Evolutionary conservation across 2,113 vertebrate genomes (phyloP).

Genomic region (Elephantulus edwardii): DNA sequence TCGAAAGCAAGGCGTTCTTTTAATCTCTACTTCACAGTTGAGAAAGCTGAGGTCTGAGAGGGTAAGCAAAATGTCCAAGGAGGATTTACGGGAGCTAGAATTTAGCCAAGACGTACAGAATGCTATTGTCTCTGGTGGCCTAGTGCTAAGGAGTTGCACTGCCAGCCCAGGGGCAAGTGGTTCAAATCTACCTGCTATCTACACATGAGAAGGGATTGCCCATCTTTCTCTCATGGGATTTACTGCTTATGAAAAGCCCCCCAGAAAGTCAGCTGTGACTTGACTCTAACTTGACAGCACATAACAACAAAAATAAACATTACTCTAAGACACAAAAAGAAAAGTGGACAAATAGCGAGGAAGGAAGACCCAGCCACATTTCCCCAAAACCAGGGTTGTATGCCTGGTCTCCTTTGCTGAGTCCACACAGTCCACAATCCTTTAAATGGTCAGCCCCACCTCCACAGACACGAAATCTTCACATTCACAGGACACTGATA

Average conservation of each 20-base stretch:
- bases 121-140: fast-evolving
- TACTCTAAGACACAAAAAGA: background rate
- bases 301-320: too few relatives aligned
- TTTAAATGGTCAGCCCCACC: background rate
- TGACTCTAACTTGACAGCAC: too few relatives aligned
- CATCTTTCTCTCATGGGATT: too few relatives aligned
- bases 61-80: background rate
- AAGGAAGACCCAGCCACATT: fast-evolving
- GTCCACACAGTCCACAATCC: background rate
- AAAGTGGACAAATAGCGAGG: too few relatives aligned
- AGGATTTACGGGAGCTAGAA: fast-evolving
- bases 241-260: too few relatives aligned
- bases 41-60: background rate
- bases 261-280: too few relatives aligned
- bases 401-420: background rate
- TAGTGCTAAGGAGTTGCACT: too few relatives aligned
- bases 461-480: background rate
- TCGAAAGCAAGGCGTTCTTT: background rate
- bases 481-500: too few relatives aligned
- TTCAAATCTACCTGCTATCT: too few relatives aligned
- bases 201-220: too few relatives aligned
- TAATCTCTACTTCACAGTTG: background rate
- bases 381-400: background rate
- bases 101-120: background rate
- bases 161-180: too few relatives aligned